Percentiles rank a stretch among this genome's conserved stretches.
Conservation (phyloP, 2,888 invertebrate species). For the Diogma glabrata region DNA sequence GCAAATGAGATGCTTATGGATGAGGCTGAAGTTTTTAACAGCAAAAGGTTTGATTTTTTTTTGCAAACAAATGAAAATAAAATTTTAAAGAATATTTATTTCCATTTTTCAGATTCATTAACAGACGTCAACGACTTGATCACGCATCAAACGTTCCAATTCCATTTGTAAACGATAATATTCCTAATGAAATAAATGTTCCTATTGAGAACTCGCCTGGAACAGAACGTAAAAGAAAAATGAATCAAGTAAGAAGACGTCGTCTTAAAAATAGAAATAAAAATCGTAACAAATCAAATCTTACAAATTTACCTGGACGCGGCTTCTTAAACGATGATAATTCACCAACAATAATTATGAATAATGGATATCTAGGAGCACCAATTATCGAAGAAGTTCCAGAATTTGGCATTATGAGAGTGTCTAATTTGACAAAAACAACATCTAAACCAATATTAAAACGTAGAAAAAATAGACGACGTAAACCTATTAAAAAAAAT, state of each 20-base stretch:
- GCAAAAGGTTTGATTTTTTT: neutral
- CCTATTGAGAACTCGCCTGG: no score
- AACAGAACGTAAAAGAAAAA: no score
- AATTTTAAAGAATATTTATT: neutral
- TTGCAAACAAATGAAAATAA: neutral
- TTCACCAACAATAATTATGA: no score
- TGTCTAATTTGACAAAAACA: neutral
- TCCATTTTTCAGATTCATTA: neutral
- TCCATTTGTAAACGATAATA: no score
- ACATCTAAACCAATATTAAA: neutral
- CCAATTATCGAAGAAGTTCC: no score
- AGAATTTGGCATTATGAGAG: no score
- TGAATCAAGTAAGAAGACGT: no score
- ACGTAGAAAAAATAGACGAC: neutral
- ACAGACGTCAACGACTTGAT: constrained; percentile 4
- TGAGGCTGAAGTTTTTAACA: constrained; percentile 2
- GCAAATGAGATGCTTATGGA: constrained; percentile 32
- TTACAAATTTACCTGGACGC: no score
- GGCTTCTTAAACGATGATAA: constrained; percentile 4
- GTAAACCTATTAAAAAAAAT: neutral
- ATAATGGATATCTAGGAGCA: no score
- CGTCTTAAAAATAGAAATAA: no score
- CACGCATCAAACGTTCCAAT: constrained; percentile 2
- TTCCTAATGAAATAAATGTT: no score
- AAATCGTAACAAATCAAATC: no score